Conservation (phyloP, 2,113 vertebrate genomes). For the Bubo scandiacus region DNA sequence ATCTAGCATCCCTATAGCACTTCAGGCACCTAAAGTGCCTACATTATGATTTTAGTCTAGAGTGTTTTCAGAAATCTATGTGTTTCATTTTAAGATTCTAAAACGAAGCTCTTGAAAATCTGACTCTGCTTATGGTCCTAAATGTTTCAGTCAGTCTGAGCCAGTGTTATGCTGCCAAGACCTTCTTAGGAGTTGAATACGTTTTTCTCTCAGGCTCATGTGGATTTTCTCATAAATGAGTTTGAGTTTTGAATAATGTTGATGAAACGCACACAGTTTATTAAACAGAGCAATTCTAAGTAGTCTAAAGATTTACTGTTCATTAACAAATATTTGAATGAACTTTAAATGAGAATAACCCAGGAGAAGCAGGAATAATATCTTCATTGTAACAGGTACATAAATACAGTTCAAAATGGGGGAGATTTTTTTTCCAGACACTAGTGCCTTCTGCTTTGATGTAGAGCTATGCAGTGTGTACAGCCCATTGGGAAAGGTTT, state of each 20-base stretch:
- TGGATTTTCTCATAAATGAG: background rate
- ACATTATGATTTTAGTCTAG: accelerated
- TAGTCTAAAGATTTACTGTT: slow-evolving; percentile 38
- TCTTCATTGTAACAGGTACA: background rate
- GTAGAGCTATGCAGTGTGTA: background rate
- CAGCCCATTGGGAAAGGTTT: accelerated
- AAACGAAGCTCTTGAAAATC: background rate
- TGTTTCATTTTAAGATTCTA: background rate
- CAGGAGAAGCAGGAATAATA: background rate
- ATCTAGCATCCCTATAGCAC: background rate
- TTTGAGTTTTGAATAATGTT: background rate
- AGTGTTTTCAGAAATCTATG: background rate
- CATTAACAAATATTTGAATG: background rate
- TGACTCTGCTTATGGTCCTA: background rate
- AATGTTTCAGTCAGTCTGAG: background rate
- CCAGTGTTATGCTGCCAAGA: background rate
- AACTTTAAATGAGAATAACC: background rate
- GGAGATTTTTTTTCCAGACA: background rate
- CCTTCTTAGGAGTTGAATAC: background rate
- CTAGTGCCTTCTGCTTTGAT: background rate
- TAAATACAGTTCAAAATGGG: background rate
- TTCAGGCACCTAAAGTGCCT: background rate
- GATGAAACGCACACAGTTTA: slow-evolving; percentile 4
- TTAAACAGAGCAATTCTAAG: background rate
- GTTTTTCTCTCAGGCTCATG: background rate